Evolutionary conservation across 2,888 invertebrate species (phyloP).

Genomic region (Eucera pruinosa): DNA sequence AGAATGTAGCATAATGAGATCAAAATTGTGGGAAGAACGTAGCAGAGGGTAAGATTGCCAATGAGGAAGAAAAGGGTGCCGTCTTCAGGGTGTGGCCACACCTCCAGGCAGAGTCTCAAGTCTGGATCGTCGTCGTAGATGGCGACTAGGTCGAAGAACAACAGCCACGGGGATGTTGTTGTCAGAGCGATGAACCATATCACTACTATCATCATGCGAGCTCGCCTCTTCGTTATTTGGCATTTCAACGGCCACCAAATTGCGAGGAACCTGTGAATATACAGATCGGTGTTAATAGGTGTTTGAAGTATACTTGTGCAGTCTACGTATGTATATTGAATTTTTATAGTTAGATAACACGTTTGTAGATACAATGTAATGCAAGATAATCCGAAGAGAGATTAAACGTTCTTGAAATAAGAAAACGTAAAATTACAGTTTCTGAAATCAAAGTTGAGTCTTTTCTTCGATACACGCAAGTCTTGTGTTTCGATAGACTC

Average conservation of each 20-base stretch:
- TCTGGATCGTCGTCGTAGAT: slow-evolving; percentile 91
- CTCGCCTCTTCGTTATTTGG: slow-evolving; percentile 95
- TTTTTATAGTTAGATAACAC: no score
- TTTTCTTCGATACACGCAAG: no score
- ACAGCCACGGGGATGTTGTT: slow-evolving; percentile 95
- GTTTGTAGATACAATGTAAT: no score
- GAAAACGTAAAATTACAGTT: no score
- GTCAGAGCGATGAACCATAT: slow-evolving; percentile 95
- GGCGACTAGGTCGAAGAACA: slow-evolving; percentile 93
- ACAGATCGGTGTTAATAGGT: neutral
- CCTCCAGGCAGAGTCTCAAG: slow-evolving; percentile 91
- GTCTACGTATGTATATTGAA: no score
- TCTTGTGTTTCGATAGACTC: no score
- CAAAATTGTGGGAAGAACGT: slow-evolving; percentile 95
- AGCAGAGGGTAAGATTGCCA: slow-evolving; percentile 95
- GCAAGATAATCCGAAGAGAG: no score
- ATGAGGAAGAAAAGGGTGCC: slow-evolving; percentile 94
- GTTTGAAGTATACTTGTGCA: no score
- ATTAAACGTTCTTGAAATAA: no score
- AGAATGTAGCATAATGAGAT: slow-evolving; percentile 96
- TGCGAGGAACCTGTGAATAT: slow-evolving; percentile 94
- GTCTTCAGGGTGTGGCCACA: slow-evolving; percentile 93
- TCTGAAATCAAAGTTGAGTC: no score
- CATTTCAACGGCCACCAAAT: slow-evolving; percentile 97
- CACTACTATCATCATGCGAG: slow-evolving; percentile 93